A percentile compares a stretch with the other conserved stretches of the same genome.
These are phyloP conservation scores for Thalpophila matura DNA, from an alignment of 2,888 invertebrate genomes.

Conservation along the genomic window DNA sequence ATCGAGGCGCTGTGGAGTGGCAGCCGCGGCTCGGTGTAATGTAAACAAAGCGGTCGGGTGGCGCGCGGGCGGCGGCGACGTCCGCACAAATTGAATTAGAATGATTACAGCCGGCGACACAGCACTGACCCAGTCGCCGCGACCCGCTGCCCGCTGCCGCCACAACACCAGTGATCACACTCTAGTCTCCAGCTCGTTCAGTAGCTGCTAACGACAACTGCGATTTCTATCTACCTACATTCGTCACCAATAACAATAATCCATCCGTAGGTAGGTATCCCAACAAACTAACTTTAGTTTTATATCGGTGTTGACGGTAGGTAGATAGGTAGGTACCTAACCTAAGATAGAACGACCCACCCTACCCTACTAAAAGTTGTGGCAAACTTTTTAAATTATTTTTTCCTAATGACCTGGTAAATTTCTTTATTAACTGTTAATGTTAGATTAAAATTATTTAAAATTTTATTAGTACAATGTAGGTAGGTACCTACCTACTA, in stretches of 20 bases:
- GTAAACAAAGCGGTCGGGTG: conserved; percentile 82
- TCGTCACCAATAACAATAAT: conserved; percentile 16
- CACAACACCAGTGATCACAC: neutral
- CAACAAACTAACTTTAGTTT: conserved; percentile 26
- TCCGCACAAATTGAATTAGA: conserved; percentile 85
- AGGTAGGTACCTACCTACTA: neutral
- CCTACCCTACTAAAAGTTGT: conserved; percentile 41
- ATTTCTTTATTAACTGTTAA: conserved; percentile 38
- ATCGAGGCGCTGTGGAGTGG: conserved; percentile 83
- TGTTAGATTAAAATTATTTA: conserved; percentile 13
- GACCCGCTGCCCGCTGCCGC: conserved; percentile 32
- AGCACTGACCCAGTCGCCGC: conserved; percentile 59
- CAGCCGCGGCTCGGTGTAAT: conserved; percentile 74
- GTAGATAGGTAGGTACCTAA: no score
- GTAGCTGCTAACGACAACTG: conserved; percentile 1
- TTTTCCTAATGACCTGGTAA: conserved; percentile 53
- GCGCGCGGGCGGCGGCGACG: conserved; percentile 71
- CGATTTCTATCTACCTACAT: conserved; percentile 1
- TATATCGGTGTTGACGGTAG: conserved; percentile 5
- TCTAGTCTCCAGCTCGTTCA: conserved; percentile 6
- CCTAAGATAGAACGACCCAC: conserved; percentile 15
- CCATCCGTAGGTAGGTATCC: conserved; percentile 12
- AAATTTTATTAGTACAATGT: conserved; percentile 13
- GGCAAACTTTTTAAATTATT: conserved; percentile 53
- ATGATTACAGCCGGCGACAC: conserved; percentile 76